Percentiles rank a stretch among this genome's conserved stretches.
Conservation (phyloP, 2,888 invertebrate genomes). For the Tridacna gigas region DNA sequence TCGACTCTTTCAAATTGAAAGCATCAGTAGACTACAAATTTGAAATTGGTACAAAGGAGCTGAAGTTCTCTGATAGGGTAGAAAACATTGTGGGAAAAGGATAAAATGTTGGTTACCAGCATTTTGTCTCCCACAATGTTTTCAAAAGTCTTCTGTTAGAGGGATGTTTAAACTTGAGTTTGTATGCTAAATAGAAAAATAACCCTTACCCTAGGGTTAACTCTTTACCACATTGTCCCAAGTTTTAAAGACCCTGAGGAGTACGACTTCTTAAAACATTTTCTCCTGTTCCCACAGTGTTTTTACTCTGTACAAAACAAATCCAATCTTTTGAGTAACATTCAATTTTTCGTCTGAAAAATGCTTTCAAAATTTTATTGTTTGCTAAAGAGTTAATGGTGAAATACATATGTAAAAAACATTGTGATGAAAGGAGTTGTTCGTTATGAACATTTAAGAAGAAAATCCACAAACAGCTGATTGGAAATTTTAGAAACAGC, state of each 20-base stretch:
- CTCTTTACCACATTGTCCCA: too few relatives aligned
- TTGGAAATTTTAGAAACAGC: too few relatives aligned
- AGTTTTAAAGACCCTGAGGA: too few relatives aligned
- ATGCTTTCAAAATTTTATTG: neutral
- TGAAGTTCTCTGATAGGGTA: neutral
- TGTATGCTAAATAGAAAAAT: too few relatives aligned
- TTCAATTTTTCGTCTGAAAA: neutral
- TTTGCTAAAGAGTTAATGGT: neutral
- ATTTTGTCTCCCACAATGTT: conserved; percentile 9
- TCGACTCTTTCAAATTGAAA: too few relatives aligned
- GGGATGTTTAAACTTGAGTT: neutral
- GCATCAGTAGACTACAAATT: too few relatives aligned
- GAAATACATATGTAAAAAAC: neutral
- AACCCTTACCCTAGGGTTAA: too few relatives aligned
- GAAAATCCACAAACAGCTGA: too few relatives aligned
- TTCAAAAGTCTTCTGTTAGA: neutral
- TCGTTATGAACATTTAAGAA: too few relatives aligned
- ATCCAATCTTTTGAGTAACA: neutral
- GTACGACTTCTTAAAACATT: too few relatives aligned
- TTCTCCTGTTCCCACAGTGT: neutral
- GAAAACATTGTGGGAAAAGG: neutral
- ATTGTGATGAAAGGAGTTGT: neutral
- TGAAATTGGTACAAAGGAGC: too few relatives aligned
- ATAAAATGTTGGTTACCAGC: conserved; percentile 6
- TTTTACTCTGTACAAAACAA: neutral